Base-by-base conservation (phyloP, 2,888 invertebrate species). In the Scrobipalpa atriplicella region DNA sequence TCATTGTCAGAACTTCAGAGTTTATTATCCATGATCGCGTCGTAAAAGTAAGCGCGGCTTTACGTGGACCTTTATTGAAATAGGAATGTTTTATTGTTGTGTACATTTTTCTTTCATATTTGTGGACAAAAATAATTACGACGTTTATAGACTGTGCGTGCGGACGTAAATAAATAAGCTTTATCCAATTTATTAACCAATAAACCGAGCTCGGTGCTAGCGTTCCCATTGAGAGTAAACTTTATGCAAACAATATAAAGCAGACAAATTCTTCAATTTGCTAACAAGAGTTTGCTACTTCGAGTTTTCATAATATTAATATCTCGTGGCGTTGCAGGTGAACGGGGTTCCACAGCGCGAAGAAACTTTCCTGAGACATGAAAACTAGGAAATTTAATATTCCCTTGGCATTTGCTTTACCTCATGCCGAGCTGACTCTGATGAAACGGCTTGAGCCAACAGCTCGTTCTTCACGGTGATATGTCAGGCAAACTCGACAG, bases 331-430 rank as follows among this genome's bases (percentile, higher is more conserved):
- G 75, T 76, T 75, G 75, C 80, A 85, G 84, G 86, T 87, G 87
- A 84, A 83, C 81, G 77, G 74, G 86, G 86, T 79, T 87, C 86
- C 76, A 76, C 76, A 83, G 84, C 79, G 78, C 71, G 80, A 77
- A 72, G 70, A 67, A 87, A 89, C 81, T 89, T 89, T 82, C 82
- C 78, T 77, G 83, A 81, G 87, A 88, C 86, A 85, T 79, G 82
- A 78, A 64, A 85, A 84, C 78, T 82, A 78, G 82, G 77, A 86
- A 89, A 86, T 89, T 86, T 87, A 85, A 89, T 87, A 89, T 87
- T 84, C 82, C 71, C 74, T 72, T 73, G 73, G 78, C 78, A 79
- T 79, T 76, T 81, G 69, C 69, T 71, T 29, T 68, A 51, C 58
- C 64, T 61, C 54, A 52, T 38, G 21, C 39, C 36, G 16, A 62